These are phyloP conservation scores for Erythrolamprus reginae DNA, from an alignment of 2,113 vertebrate genomes.

Conservation along the genomic window DNA sequence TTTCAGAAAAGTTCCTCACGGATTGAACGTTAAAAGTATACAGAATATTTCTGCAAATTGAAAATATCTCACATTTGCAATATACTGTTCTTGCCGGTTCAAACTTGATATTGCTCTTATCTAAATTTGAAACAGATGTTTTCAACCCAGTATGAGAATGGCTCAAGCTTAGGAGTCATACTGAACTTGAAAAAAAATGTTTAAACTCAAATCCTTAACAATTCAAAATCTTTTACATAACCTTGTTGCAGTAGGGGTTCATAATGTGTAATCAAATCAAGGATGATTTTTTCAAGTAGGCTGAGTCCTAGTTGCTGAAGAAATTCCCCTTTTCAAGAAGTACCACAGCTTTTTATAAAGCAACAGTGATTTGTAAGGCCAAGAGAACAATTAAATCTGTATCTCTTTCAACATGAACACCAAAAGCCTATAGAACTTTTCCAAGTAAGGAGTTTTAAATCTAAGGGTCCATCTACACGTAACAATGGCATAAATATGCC, in stretches of 20 bases:
- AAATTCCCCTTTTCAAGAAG: constrained; percentile 44
- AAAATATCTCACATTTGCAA: not conserved
- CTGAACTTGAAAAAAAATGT: not conserved
- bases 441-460: not conserved
- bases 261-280: constrained; percentile 31
- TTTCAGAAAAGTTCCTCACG: not conserved
- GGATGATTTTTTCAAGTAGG: constrained; percentile 31
- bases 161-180: not conserved
- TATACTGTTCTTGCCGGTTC: not conserved
- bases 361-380: not conserved
- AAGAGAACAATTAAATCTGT: constrained; percentile 5
- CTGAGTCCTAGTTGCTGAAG: constrained; percentile 32
- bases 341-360: constrained; percentile 11
- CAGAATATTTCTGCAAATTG: not conserved
- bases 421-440: not conserved
- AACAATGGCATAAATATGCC: not conserved
- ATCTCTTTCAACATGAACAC: not conserved
- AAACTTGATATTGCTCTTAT: not conserved
- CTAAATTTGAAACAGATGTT: not conserved
- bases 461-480: not conserved
- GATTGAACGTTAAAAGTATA: not conserved
- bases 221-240: not conserved
- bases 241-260: no score
- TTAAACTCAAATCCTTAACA: not conserved
- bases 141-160: not conserved